Percentiles rank a stretch among this genome's conserved stretches.
Conservation (phyloP, 2,888 invertebrate species). For the Salpingus planirostris region DNA sequence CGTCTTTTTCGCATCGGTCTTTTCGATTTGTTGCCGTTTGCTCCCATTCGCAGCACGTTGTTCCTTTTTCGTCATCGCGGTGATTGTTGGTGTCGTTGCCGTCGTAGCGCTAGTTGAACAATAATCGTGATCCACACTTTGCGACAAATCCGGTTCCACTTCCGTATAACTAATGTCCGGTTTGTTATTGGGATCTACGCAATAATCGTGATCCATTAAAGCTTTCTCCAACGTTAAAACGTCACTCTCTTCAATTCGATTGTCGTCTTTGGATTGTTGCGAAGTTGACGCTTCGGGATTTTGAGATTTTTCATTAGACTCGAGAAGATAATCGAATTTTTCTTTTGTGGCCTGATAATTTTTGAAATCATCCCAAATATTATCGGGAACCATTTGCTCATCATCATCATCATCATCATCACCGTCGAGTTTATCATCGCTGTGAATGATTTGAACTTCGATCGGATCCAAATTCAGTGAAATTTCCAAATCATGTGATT, state of each 20-base stretch:
- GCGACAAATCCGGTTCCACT: constrained; percentile 36
- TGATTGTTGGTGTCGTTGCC: too few relatives aligned
- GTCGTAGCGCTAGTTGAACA: constrained; percentile 29
- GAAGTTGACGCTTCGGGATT: constrained; percentile 12
- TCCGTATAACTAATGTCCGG: constrained; percentile 25
- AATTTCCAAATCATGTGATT: too few relatives aligned
- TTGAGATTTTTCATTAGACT: constrained; percentile 8
- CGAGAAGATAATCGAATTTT: constrained; percentile 39
- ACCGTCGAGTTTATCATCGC: constrained; percentile 7
- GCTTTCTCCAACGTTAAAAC: constrained; percentile 29
- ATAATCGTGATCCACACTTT: constrained; percentile 42
- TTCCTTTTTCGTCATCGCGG: constrained; percentile 10
- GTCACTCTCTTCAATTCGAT: constrained; percentile 19
- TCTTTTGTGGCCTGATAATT: constrained; percentile 63
- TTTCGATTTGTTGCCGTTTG: constrained; percentile 27
- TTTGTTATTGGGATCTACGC: constrained; percentile 39
- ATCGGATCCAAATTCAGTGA: too few relatives aligned
- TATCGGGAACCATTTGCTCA: constrained; percentile 47
- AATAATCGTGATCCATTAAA: constrained; percentile 66
- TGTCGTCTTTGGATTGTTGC: too few relatives aligned
- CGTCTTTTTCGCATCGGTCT: constrained; percentile 24
- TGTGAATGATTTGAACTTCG: background rate
- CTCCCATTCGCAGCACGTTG: constrained; percentile 7
- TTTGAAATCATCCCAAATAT: constrained; percentile 71
- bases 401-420: constrained; percentile 26